Base-by-base conservation (phyloP, 2,888 invertebrate species). In the Seira musarum region DNA sequence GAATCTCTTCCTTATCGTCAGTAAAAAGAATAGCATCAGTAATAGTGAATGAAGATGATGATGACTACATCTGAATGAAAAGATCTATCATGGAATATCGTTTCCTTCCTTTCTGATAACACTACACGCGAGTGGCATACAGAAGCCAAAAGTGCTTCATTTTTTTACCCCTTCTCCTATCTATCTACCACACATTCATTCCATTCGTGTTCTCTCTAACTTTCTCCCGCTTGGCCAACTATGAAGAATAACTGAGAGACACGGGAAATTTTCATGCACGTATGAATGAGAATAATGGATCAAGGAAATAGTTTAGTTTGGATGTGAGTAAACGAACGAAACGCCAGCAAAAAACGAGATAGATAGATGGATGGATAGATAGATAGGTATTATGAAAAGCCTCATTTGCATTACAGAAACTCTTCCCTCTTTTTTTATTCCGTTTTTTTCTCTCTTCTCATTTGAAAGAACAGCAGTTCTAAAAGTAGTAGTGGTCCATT, bases 241-340 rank as follows among this genome's bases (percentile, higher is more conserved):
- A 40, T 8, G 40, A 40, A 40, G 40, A 40, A 40, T 40, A 40
- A 40, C 40, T 6, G 40, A 40, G 40, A 40, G 40, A 40, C 40
- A 40, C 40, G 40, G 53, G 53, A 68, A 80, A 80, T 80, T 80
- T 82, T 82, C 80, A 82, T 82, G 82, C 82, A 82, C 82, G 82
- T 82, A 79, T 82, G 82, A 82, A 82, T 82, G 78, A 74, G 75
- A 82, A 82, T 80, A 82, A 82, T 82, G 79, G 79, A 82, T 82
- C 82, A 74, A 78, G 70, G 78, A 71, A 82, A 79, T 78, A 63
- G 70, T 70, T 72, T 53, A 67, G 25, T 19, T 64, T 13, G n/a
- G 80, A 75, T 67, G 69, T 73, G 69, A 53, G 53, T 53, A 53
- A 53, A 53, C 53, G 53, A 53, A 53, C 53, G 53, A 53, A 53